Conservation (phyloP, 2,888 invertebrate genomes). For the Rotaria macrura region DNA sequence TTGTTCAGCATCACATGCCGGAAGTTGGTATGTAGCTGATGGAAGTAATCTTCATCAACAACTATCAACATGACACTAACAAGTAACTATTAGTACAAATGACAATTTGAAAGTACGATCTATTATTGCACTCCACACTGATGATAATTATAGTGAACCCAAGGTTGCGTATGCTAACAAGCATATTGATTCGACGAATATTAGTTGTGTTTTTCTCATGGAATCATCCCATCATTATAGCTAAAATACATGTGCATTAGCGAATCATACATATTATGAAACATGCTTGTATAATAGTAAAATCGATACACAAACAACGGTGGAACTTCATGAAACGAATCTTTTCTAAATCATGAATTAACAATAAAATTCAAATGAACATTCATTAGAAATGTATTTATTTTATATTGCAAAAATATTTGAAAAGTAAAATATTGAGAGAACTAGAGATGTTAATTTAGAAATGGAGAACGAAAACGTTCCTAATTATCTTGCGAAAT, state of each 20-base stretch:
- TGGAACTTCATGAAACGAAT: conserved; percentile 10
- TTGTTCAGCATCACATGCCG: conserved; percentile 76
- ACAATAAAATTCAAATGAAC: conserved; percentile 87
- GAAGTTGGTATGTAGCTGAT: conserved; percentile 85
- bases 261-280: conserved; percentile 73
- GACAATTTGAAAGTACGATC: conserved; percentile 13
- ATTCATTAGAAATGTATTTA: conserved; percentile 97
- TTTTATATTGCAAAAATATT: conserved; percentile 97
- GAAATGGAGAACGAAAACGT: too few species aligned
- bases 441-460: too few species aligned
- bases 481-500: too few species aligned
- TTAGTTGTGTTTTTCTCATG: conserved; percentile 66
- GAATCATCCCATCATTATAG: conserved; percentile 95
- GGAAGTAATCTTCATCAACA: conserved; percentile 55
- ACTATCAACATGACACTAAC: background rate
- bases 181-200: conserved; percentile 67
- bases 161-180: conserved; percentile 90
- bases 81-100: background rate
- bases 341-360: conserved; percentile 28
- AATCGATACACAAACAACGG: conserved; percentile 72
- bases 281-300: conserved; percentile 89
- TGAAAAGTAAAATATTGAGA: conserved; percentile 74
- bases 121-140: conserved; percentile 62
- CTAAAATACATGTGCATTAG: conserved; percentile 80
- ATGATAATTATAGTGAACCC: conserved; percentile 90